phyloP scores from a whole-genome alignment of 2,888 invertebrate species.

The Agrenia bidenticulata region DNA sequence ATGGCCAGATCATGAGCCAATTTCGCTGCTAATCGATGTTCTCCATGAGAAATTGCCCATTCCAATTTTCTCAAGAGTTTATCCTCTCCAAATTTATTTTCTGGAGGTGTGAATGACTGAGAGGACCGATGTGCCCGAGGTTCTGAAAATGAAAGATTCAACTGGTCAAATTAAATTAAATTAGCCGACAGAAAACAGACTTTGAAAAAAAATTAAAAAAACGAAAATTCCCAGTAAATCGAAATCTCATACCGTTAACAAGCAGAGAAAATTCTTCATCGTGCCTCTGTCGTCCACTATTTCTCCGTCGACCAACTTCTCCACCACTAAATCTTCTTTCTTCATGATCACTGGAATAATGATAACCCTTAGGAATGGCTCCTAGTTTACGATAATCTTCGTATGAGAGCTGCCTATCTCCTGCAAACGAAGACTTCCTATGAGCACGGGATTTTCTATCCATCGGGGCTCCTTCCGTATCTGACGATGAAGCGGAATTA shows the following conservation, averaged over 20 bases:
- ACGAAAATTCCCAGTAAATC: too few species aligned
- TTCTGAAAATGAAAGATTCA: too few species aligned
- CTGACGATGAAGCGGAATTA: constrained; percentile 9
- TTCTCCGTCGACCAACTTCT: not conserved
- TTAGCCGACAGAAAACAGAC: too few species aligned
- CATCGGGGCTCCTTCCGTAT: constrained; percentile 13
- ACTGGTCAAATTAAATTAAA: too few species aligned
- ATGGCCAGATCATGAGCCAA: constrained; percentile 76
- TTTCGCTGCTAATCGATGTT: constrained; percentile 72
- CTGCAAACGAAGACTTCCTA: constrained; percentile 1
- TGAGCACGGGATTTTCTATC: constrained; percentile 11
- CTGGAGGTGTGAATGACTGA: too few species aligned
- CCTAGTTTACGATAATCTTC: constrained; percentile 48
- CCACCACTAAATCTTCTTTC: constrained; percentile 23
- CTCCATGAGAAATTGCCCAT: constrained; percentile 73
- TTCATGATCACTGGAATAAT: not conserved
- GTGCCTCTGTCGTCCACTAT: too few species aligned
- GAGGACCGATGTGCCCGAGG: too few species aligned
- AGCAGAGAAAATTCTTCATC: too few species aligned
- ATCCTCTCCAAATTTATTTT: constrained; percentile 64
- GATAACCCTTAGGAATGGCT: constrained; percentile 47
- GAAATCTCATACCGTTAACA: too few species aligned
- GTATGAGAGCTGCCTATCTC: constrained; percentile 26
- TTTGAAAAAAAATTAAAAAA: too few species aligned
- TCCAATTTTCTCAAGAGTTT: constrained; percentile 70